Evolutionary conservation across 2,888 invertebrate species (phyloP), one percentile per base, ranked within the genome.

Genomic region (Autographa gamma): DNA sequence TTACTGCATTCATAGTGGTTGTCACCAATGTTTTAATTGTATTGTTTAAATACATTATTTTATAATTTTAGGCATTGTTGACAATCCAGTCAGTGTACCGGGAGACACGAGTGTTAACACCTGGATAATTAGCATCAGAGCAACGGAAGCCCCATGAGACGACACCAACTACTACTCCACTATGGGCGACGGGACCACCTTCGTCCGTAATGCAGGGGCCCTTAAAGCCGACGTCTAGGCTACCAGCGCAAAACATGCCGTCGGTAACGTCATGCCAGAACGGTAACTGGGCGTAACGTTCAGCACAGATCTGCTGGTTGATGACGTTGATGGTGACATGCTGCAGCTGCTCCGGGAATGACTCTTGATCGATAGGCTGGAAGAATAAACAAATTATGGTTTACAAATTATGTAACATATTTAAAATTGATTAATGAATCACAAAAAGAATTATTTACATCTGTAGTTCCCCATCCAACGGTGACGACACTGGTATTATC

Each of bases 171-270:
- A 81, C 31, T 8, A 92, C 75, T 2, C 74, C 66, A 41, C 85
- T 79, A 78, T 92, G 90, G 65, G 88, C 79, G n/a, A 93, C 83
- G 6, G 93, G 92, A 19, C 93, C 90, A 0, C 93, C 93, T 13
- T 90, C 89, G 76, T 91, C 93, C 1, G 90, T 90, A 43, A 86
- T 85, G 81, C 93, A 93, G 18, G 77, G 77, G 60, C 83, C 82
- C 54, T 78, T 83, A 54, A 91, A 91, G 0, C 91, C 90, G 7
- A 89, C 77, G 43, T 93, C 87, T 8, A 91, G 75, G 18, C 89
- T 63, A 32, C 94, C 94, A 9, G 93, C 90, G 81, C 94, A 94
- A 66, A 94, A 65, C 93, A 94, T 94, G 66, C 86, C 86, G 9
- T 79, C 79, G 2, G 91, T 91, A 48, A 94, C 83, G 43, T 85